Conservation (phyloP, 2,797 vertebrate species). For the Furcifer pardalis region DNA sequence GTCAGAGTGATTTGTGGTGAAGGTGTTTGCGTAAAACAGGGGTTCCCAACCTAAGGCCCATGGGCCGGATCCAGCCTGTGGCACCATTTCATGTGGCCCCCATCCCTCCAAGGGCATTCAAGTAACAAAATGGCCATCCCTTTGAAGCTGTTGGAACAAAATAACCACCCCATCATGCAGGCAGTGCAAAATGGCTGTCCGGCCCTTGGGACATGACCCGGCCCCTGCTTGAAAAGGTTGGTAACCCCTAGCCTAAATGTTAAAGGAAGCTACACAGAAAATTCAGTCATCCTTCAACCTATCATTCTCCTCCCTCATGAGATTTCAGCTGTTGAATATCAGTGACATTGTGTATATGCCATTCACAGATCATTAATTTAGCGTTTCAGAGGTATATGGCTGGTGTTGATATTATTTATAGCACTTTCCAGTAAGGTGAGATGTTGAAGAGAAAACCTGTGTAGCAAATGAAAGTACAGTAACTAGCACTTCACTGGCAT, state of each 20-base stretch:
- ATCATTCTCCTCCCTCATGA: background rate
- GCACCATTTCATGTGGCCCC: no score
- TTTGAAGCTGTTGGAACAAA: no score
- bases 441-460: slow-evolving; percentile 20
- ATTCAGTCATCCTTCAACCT: background rate
- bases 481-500: slow-evolving; percentile 5
- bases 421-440: background rate
- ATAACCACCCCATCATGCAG: no score
- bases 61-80: no score
- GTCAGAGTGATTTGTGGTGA: background rate
- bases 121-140: no score
- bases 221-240: no score
- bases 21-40: background rate
- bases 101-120: no score
- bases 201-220: no score
- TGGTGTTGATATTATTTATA: slow-evolving; percentile 5
- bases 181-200: no score
- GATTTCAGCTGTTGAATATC: background rate
- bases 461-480: slow-evolving; percentile 30
- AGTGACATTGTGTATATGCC: background rate
- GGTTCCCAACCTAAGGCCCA: no score
- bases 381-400: background rate
- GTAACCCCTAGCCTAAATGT: background rate
- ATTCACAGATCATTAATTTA: background rate
- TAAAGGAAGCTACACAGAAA: background rate